phyloP scores from a whole-genome alignment of 2,888 invertebrate species.

The Dexiosoma caninum region DNA sequence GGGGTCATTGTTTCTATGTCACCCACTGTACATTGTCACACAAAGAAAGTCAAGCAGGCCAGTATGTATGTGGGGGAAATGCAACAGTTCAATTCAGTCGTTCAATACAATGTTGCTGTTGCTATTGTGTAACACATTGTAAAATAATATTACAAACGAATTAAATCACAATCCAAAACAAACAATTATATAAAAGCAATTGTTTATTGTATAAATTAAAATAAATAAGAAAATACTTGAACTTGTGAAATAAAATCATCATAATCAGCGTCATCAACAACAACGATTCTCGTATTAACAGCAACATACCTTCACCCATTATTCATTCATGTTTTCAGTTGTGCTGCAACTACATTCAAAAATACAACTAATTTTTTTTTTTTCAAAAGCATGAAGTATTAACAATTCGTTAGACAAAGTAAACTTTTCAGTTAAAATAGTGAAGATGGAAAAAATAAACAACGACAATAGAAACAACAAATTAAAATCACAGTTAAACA shows the following conservation, averaged over 20 bases:
- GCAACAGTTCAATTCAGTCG: conserved; percentile 33
- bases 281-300: background rate
- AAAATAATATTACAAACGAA: conserved; percentile 13
- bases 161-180: background rate
- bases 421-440: conserved; percentile 19
- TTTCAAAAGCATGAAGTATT: background rate
- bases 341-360: conserved; percentile 20
- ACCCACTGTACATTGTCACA: conserved; percentile 45
- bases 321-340: conserved; percentile 4
- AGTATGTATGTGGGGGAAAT: conserved; percentile 16
- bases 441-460: conserved; percentile 20
- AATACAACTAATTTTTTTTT: background rate
- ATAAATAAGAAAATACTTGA: conserved; percentile 49
- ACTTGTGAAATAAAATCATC: conserved; percentile 51
- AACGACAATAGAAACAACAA: background rate
- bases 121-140: conserved; percentile 33
- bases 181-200: conserved; percentile 18
- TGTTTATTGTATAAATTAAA: background rate
- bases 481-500: conserved; percentile 40
- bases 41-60: background rate
- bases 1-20: conserved; percentile 5
- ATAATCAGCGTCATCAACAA: background rate
- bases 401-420: conserved; percentile 38
- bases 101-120: conserved; percentile 8
- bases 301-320: conserved; percentile 29